These are phyloP conservation scores for Halichoerus grypus DNA, from an alignment of 2,113 vertebrate genomes.

Conservation along the genomic window DNA sequence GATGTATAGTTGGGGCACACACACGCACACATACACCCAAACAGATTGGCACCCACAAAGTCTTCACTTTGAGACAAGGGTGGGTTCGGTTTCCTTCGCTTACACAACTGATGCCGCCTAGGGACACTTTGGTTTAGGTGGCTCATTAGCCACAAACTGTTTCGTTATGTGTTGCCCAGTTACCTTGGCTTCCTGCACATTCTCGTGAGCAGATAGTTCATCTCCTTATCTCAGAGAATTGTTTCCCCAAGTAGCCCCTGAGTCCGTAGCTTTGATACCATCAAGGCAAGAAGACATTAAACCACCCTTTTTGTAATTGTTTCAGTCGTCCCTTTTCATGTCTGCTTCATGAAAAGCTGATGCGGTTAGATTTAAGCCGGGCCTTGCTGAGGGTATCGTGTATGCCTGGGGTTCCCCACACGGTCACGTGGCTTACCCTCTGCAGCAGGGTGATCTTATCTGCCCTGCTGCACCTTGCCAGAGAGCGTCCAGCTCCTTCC, in stretches of 20 bases:
- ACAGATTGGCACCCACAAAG: conserved; percentile 46
- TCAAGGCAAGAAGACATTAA: conserved; percentile 64
- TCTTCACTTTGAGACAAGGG: conserved; percentile 35
- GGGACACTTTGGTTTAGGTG: conserved; percentile 59
- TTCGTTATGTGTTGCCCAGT: conserved; percentile 31
- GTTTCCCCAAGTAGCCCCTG: conserved; percentile 32
- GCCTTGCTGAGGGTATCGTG: conserved; percentile 49
- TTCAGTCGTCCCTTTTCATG: conserved; percentile 52
- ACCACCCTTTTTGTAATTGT: conserved; percentile 65
- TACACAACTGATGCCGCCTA: conserved; percentile 26
- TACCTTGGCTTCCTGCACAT: conserved; percentile 69
- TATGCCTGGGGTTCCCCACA: conserved; percentile 76
- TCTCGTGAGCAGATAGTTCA: conserved; percentile 62
- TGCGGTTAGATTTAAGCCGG: conserved; percentile 62
- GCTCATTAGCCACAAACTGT: conserved; percentile 70
- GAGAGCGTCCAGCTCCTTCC: conserved; percentile 18
- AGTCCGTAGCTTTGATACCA: background rate
- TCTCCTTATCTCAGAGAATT: conserved; percentile 75
- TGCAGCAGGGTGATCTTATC: conserved; percentile 69
- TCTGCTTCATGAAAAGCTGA: conserved; percentile 73
- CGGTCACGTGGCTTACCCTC: conserved; percentile 41
- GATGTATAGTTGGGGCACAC: background rate
- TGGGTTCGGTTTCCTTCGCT: conserved; percentile 54
- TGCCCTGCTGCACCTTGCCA: conserved; percentile 39
- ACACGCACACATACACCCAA: background rate